phyloP scores from a whole-genome alignment of 2,888 invertebrate species.

The Sceliomorpha sp. region DNA sequence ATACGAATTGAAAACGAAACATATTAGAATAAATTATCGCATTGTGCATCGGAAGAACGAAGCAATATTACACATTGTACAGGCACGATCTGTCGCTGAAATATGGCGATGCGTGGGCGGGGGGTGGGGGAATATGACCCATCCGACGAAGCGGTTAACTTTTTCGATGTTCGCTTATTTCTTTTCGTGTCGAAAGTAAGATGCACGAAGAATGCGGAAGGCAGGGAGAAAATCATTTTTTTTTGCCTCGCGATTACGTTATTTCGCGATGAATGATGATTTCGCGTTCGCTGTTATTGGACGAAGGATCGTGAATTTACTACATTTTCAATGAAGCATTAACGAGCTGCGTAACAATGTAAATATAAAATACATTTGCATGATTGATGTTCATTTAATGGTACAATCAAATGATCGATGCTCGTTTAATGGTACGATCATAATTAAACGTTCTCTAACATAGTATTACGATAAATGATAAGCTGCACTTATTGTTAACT shows the following conservation, averaged over 20 bases:
- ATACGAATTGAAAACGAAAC: constrained; percentile 4
- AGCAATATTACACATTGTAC: constrained; percentile 19
- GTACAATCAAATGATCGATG: constrained; percentile 14
- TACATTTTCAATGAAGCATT: constrained; percentile 41
- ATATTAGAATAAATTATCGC: constrained; percentile 34
- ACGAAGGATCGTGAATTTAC: constrained; percentile 19
- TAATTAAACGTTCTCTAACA: constrained; percentile 21
- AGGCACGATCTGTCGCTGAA: constrained; percentile 14
- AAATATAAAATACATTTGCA: constrained; percentile 18
- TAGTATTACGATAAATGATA: constrained; percentile 6
- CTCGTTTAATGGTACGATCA: constrained; percentile 19
- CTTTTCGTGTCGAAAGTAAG: constrained; percentile 14
- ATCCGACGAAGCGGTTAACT: constrained; percentile 1
- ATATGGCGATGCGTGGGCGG: constrained; percentile 21
- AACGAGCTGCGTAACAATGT: constrained; percentile 42
- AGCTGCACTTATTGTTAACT: too few species aligned
- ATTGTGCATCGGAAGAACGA: not conserved
- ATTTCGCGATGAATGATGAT: constrained; percentile 24
- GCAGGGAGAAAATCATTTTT: constrained; percentile 19
- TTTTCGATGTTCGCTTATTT: constrained; percentile 18
- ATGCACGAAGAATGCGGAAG: constrained; percentile 30
- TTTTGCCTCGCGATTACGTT: constrained; percentile 12
- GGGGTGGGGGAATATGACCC: constrained; percentile 20
- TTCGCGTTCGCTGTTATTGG: constrained; percentile 30
- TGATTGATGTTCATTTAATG: constrained; percentile 34